phyloP scores from a whole-genome alignment of 1,140 invertebrate species.

The Cardiocondyla obscurior region DNA sequence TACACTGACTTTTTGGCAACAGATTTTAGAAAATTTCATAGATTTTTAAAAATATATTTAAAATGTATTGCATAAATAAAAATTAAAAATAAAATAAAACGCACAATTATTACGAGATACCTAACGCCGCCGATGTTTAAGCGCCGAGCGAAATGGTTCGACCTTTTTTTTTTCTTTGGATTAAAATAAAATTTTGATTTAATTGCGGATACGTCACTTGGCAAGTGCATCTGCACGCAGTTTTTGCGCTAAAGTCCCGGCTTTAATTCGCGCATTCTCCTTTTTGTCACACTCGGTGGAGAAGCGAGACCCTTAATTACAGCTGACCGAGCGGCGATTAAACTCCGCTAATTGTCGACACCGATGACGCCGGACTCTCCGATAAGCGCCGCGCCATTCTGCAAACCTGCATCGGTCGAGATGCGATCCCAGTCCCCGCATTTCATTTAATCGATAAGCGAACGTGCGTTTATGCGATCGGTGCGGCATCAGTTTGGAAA shows the following conservation, averaged over 20 bases:
- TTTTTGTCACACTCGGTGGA: constrained; percentile 35
- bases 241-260: constrained; percentile 5
- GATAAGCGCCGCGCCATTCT: constrained; percentile 21
- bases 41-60: background rate
- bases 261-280: constrained; percentile 26
- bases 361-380: constrained; percentile 30
- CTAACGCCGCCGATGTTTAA: background rate
- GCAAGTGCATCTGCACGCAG: background rate
- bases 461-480: background rate
- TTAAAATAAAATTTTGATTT: background rate
- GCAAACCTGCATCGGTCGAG: constrained; percentile 8
- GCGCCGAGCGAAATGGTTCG: background rate
- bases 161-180: background rate
- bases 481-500: background rate
- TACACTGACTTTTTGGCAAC: background rate
- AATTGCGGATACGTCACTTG: background rate
- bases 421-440: background rate
- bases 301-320: constrained; percentile 57
- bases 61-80: too few species aligned
- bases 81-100: too few species aligned
- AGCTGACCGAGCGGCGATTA: constrained; percentile 56
- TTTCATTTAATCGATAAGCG: constrained; percentile 2
- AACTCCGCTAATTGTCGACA: constrained; percentile 64
- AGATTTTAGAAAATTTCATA: background rate
- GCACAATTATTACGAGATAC: background rate